These are phyloP conservation scores for Acromyrmex charruanus DNA, from an alignment of 1,140 invertebrate genomes.

Conservation along the genomic window DNA sequence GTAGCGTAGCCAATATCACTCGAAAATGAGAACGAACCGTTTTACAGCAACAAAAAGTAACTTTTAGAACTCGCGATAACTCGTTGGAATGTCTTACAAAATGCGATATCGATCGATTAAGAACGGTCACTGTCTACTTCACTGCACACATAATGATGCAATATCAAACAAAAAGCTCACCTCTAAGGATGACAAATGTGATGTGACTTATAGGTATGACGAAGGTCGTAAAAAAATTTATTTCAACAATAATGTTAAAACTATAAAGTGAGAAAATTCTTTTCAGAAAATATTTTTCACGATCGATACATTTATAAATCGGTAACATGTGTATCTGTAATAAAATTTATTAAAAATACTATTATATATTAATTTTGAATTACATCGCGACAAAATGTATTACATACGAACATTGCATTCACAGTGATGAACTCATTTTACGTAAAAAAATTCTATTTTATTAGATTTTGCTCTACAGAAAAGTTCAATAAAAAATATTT, in stretches of 20 bases:
- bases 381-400: not conserved
- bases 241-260: not conserved
- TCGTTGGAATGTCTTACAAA: not conserved
- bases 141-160: not conserved
- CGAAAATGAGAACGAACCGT: not conserved
- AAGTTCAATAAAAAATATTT: not conserved
- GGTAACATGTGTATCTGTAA: not conserved
- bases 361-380: not conserved
- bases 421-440: not conserved
- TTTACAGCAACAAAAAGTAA: not conserved
- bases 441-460: not conserved
- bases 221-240: not conserved
- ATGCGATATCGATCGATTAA: slow-evolving; percentile 23
- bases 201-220: not conserved
- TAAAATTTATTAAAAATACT: not conserved
- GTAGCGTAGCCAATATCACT: not conserved
- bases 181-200: not conserved
- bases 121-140: not conserved
- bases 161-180: slow-evolving; percentile 5
- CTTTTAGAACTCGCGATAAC: not conserved
- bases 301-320: not conserved
- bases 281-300: not conserved
- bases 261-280: not conserved
- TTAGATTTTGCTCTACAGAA: not conserved
- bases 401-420: not conserved